A percentile compares a stretch with the other conserved stretches of the same genome.
phyloP scores from a whole-genome alignment of 2,888 invertebrate genomes.

The Falcaria lacertinaria region DNA sequence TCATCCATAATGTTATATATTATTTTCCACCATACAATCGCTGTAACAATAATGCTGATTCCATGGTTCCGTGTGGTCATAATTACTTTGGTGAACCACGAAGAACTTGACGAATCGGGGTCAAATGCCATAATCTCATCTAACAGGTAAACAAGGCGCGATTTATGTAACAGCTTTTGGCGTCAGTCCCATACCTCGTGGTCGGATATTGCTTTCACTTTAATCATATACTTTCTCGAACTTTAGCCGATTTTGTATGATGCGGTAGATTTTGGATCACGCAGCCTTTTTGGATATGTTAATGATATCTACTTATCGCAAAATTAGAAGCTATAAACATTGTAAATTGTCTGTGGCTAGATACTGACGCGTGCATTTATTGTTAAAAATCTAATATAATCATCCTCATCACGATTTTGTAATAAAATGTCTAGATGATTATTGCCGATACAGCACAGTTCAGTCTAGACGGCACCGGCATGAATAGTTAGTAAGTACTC shows the following conservation, averaged over 20 bases:
- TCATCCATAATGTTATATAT: too few relatives aligned
- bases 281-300: background rate
- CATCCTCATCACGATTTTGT: too few relatives aligned
- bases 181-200: conserved; percentile 42
- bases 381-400: background rate
- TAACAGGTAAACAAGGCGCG: conserved; percentile 57
- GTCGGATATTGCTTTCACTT: conserved; percentile 67
- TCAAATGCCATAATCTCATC: conserved; percentile 38
- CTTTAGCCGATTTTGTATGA: conserved; percentile 37
- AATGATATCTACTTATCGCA: background rate
- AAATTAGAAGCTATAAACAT: background rate
- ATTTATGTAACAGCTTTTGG: conserved; percentile 63
- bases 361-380: background rate
- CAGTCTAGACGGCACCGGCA: too few relatives aligned
- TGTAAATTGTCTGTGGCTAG: background rate
- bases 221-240: conserved; percentile 63
- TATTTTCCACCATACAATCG: too few relatives aligned
- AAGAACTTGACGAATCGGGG: background rate
- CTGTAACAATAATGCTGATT: too few relatives aligned
- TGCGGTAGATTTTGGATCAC: conserved; percentile 15
- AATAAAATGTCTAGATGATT: too few relatives aligned
- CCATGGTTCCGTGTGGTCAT: too few relatives aligned
- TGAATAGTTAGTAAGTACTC: too few relatives aligned
- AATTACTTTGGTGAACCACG: background rate
- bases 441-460: too few relatives aligned